These are phyloP conservation scores for Drosophila mulleri DNA, from an alignment of 2,888 invertebrate genomes.

Conservation along the genomic window DNA sequence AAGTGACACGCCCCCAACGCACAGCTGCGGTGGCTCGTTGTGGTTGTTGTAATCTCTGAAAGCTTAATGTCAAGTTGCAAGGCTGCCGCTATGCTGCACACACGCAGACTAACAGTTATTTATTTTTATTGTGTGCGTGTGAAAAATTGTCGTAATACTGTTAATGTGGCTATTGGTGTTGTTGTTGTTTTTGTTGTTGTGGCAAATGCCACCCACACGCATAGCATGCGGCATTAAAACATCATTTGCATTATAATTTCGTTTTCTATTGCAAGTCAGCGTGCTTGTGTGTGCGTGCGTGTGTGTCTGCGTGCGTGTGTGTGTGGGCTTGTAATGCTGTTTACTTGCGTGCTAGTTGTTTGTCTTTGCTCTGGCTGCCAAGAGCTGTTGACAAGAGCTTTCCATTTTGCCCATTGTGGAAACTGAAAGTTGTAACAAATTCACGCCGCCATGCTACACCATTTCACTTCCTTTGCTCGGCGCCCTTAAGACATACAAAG, in stretches of 20 bases:
- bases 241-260: slow-evolving; percentile 47
- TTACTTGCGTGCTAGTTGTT: slow-evolving; percentile 20
- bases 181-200: slow-evolving; percentile 15
- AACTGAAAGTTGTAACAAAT: slow-evolving; percentile 65
- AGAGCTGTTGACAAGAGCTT: slow-evolving; percentile 61
- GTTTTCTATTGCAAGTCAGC: slow-evolving; percentile 1
- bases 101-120: slow-evolving; percentile 42
- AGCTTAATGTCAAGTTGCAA: slow-evolving; percentile 73
- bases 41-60: slow-evolving; percentile 38
- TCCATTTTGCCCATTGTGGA: slow-evolving; percentile 71
- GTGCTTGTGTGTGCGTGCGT: neutral
- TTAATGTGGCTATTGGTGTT: slow-evolving; percentile 15
- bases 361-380: slow-evolving; percentile 39
- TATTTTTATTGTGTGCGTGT: slow-evolving; percentile 60
- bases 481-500: slow-evolving; percentile 34
- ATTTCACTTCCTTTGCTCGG: slow-evolving; percentile 70
- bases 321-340: slow-evolving; percentile 37
- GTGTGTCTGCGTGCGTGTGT: slow-evolving; percentile 3
- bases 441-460: slow-evolving; percentile 46
- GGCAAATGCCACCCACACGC: slow-evolving; percentile 38
- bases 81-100: slow-evolving; percentile 49
- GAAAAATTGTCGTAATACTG: slow-evolving; percentile 45
- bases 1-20: slow-evolving; percentile 27
- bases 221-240: slow-evolving; percentile 38
- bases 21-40: neutral